Conservation (phyloP, 2,888 invertebrate species). For the Electrophaes corylata region DNA sequence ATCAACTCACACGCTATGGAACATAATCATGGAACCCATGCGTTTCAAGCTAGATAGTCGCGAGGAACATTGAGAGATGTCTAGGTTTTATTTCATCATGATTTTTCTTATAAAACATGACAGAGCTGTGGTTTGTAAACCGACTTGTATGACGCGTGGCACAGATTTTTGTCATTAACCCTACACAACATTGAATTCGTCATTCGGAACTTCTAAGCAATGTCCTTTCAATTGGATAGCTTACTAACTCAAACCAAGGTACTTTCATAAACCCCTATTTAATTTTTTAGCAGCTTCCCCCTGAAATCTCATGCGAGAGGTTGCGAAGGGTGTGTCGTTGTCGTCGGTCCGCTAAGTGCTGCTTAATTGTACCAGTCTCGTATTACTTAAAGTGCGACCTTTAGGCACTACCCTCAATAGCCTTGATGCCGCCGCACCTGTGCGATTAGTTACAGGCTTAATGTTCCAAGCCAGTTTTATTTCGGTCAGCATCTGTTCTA, state of each 20-base stretch:
- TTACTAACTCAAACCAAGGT: conserved; percentile 2
- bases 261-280: not conserved
- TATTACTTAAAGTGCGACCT: conserved; percentile 64
- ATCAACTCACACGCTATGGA: conserved; percentile 3
- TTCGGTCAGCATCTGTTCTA: conserved; percentile 32
- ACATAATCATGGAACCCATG: not conserved
- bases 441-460: conserved; percentile 39
- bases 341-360: conserved; percentile 43
- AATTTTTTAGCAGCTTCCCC: conserved; percentile 16
- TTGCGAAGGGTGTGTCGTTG: conserved; percentile 42
- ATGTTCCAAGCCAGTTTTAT: conserved; percentile 31
- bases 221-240: conserved; percentile 21
- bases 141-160: conserved; percentile 23
- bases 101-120: conserved; percentile 12
- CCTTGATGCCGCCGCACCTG: conserved; percentile 58
- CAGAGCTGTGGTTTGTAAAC: conserved; percentile 11
- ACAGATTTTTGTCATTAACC: conserved; percentile 23
- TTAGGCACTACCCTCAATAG: conserved; percentile 54
- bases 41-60: not conserved
- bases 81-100: not conserved
- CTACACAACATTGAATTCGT: conserved; percentile 26
- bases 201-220: conserved; percentile 23
- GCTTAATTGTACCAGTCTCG: conserved; percentile 61
- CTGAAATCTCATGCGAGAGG: conserved; percentile 33
- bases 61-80: not conserved